Evolutionary conservation across 2,797 vertebrate species (phyloP).

Genomic region (Delichon dasypus): DNA sequence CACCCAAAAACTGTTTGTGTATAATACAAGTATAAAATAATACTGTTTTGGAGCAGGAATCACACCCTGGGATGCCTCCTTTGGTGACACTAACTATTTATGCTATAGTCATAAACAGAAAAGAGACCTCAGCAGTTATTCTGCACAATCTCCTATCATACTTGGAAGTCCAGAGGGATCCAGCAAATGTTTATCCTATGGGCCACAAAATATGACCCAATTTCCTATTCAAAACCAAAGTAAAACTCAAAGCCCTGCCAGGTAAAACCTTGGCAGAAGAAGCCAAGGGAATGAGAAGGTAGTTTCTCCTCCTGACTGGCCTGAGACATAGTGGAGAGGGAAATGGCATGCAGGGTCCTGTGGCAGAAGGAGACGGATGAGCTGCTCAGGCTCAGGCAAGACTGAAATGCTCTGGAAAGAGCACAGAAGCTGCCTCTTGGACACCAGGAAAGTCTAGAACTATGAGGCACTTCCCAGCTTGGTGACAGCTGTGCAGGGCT

Average conservation of each 20-base stretch:
- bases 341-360: background rate
- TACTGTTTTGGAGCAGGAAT: background rate
- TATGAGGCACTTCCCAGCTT: background rate
- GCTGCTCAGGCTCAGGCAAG: background rate
- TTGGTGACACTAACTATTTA: background rate
- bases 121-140: background rate
- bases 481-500: background rate
- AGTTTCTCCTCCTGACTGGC: background rate
- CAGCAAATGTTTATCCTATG: background rate
- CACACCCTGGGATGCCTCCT: background rate
- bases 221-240: background rate
- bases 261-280: background rate
- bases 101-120: background rate
- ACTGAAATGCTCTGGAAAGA: background rate
- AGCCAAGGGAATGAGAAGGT: background rate
- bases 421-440: background rate
- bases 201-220: background rate
- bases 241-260: background rate
- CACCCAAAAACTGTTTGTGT: background rate
- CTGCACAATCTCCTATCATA: background rate
- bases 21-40: too few relatives aligned
- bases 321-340: background rate
- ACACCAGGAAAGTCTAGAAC: background rate
- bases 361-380: background rate
- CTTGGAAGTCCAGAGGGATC: background rate